These are phyloP conservation scores for Lithophane leautieri DNA, from an alignment of 2,888 invertebrate genomes.

Conservation along the genomic window DNA sequence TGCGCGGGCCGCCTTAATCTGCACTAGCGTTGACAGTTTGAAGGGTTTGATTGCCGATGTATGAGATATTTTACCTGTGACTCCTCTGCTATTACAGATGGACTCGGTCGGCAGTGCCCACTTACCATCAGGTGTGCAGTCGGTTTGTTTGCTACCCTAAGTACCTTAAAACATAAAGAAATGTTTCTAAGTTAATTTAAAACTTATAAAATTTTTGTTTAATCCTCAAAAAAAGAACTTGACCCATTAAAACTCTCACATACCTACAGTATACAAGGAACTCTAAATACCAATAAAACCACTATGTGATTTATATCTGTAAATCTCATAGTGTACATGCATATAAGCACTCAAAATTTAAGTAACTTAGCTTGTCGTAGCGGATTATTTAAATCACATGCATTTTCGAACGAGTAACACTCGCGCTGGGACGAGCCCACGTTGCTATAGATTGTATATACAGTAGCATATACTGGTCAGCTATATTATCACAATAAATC, in stretches of 20 bases:
- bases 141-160: too few relatives aligned
- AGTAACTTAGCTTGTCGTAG: conserved; percentile 59
- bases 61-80: too few relatives aligned
- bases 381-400: conserved; percentile 63
- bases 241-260: not conserved
- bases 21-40: too few relatives aligned
- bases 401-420: conserved; percentile 42
- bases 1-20: too few relatives aligned
- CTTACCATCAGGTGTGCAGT: too few relatives aligned
- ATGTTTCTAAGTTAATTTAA: too few relatives aligned
- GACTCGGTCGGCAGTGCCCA: too few relatives aligned
- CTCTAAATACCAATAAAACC: not conserved
- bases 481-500: not conserved
- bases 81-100: too few relatives aligned
- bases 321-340: not conserved
- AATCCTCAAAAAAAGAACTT: not conserved
- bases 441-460: conserved; percentile 20
- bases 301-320: not conserved
- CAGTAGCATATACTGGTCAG: conserved; percentile 23
- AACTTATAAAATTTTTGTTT: too few relatives aligned
- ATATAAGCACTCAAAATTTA: conserved; percentile 53
- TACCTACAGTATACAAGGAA: not conserved
- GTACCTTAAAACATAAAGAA: too few relatives aligned
- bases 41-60: too few relatives aligned
- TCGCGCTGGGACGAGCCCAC: not conserved